Percentiles rank a stretch among this genome's conserved stretches.
These are phyloP conservation scores for Trachelus troglodyta DNA, from an alignment of 2,888 invertebrate genomes.

Conservation along the genomic window DNA sequence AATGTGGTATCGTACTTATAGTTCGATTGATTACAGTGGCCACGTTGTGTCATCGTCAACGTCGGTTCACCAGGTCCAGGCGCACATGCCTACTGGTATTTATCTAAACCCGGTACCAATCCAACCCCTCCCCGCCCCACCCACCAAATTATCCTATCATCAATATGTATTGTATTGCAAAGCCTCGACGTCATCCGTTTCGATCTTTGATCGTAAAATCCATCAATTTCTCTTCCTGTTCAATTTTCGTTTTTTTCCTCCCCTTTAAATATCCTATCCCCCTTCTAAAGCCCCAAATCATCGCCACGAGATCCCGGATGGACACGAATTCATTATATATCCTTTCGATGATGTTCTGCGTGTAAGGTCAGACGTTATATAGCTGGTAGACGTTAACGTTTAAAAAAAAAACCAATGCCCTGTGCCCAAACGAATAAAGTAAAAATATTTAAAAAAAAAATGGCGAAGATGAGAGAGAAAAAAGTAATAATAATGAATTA, in stretches of 20 bases:
- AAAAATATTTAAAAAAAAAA: slow-evolving; percentile 33
- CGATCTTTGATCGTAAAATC: too few relatives aligned
- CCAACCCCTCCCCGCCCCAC: neutral
- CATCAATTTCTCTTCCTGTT: too few relatives aligned
- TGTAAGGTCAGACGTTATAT: neutral
- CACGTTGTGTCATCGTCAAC: neutral
- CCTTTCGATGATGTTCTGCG: neutral
- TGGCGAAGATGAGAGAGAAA: slow-evolving; percentile 18
- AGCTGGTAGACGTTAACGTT: neutral
- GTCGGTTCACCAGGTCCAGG: too few relatives aligned
- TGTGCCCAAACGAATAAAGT: slow-evolving; percentile 51
- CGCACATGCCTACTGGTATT: too few relatives aligned
- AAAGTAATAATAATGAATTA: slow-evolving; percentile 17
- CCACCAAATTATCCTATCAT: neutral
- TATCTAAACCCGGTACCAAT: neutral
- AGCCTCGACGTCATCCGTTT: too few relatives aligned
- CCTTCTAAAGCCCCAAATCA: neutral
- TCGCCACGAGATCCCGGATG: neutral
- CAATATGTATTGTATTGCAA: too few relatives aligned
- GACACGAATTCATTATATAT: neutral
- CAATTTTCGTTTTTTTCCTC: too few relatives aligned
- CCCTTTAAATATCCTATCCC: neutral
- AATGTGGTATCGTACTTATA: slow-evolving; percentile 44
- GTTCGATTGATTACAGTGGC: slow-evolving; percentile 28
- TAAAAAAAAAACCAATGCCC: slow-evolving; percentile 29